phyloP scores from a whole-genome alignment of 2,113 vertebrate species.

The Pristiophorus japonicus region DNA sequence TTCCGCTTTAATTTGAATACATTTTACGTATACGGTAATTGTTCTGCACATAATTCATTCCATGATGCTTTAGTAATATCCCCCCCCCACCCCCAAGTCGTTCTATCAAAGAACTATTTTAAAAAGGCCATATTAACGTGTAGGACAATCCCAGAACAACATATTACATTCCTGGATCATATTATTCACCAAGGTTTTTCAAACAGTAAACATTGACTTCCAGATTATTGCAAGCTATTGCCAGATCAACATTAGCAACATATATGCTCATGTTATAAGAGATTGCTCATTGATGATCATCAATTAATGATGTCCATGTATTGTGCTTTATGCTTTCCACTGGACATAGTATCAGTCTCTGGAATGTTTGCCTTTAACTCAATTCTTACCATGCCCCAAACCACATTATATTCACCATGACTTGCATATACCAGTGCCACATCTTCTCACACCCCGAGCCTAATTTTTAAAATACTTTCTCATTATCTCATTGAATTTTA shows the following conservation, averaged over 20 bases:
- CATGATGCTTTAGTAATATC: background rate
- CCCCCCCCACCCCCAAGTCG: background rate
- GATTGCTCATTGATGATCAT: background rate
- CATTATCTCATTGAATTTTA: constrained; percentile 4
- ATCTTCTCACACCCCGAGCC: background rate
- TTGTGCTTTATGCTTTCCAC: background rate
- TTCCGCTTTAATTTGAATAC: background rate
- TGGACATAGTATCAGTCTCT: background rate
- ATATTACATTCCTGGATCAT: background rate
- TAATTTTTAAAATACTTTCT: background rate
- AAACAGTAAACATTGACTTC: background rate
- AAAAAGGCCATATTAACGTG: background rate
- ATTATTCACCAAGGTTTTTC: background rate
- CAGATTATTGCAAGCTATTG: background rate
- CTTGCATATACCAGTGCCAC: background rate
- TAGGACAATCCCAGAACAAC: background rate
- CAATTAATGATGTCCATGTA: background rate
- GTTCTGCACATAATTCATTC: background rate
- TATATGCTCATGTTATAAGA: background rate
- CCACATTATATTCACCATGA: background rate
- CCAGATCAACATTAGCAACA: background rate
- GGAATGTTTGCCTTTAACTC: background rate
- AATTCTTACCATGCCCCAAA: background rate
- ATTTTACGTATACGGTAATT: background rate
- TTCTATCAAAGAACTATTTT: background rate